Evolutionary conservation across 2,797 vertebrate species (phyloP).

Genomic region (Strix occidentalis): DNA sequence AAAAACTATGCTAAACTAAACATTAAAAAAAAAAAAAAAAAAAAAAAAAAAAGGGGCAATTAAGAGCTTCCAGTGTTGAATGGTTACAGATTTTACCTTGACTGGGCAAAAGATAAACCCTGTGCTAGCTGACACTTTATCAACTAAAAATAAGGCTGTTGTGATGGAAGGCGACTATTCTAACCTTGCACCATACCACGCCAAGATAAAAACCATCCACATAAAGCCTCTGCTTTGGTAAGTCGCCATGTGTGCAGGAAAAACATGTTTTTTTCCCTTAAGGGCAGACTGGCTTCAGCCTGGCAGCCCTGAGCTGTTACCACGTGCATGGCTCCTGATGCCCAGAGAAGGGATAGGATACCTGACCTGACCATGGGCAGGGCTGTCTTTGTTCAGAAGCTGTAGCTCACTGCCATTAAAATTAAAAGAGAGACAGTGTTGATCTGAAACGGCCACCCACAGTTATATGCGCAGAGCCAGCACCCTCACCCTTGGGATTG

Average conservation of each 20-base stretch:
- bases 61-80: background rate
- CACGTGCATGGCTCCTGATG: rapidly evolving
- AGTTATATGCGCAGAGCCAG: background rate
- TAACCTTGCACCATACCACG: background rate
- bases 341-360: background rate
- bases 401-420: background rate
- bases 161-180: background rate
- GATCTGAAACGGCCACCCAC: background rate
- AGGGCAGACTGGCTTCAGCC: background rate
- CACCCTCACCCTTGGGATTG: background rate
- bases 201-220: background rate
- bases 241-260: rapidly evolving
- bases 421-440: background rate
- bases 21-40: background rate
- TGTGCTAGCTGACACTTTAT: background rate
- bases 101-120: background rate
- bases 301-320: background rate
- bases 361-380: background rate
- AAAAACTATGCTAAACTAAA: background rate
- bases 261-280: rapidly evolving
- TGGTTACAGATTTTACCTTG: background rate
- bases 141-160: background rate
- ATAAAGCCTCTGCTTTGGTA: background rate
- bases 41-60: background rate
- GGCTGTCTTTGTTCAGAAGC: rapidly evolving